A percentile compares a stretch with the other conserved stretches of the same genome.
Conservation (phyloP, 2,797 vertebrate species). For the Epinephelus malabaricus region DNA sequence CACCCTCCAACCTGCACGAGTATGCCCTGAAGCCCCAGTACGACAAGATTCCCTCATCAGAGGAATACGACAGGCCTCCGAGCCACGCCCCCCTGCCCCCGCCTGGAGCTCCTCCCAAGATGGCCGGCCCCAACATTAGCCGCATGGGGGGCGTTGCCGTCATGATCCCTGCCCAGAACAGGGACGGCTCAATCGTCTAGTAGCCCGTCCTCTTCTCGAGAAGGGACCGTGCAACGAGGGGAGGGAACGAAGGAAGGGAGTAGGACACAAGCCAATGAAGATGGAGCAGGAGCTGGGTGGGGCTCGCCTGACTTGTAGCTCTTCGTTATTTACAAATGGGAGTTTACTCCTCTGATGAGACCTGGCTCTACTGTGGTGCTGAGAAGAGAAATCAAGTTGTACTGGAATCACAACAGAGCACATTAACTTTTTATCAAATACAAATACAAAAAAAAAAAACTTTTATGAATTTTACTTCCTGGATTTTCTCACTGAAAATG, state of each 20-base stretch:
- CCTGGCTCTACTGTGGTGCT: constrained; percentile 67
- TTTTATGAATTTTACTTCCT: constrained; percentile 68
- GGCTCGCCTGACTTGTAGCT: constrained; percentile 49
- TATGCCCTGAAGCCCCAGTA: constrained; percentile 92
- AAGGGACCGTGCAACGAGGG: constrained; percentile 19
- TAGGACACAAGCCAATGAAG: constrained; percentile 62
- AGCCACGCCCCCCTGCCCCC: constrained; percentile 86
- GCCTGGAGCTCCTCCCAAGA: constrained; percentile 86
- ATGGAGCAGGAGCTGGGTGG: constrained; percentile 40
- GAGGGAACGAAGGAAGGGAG: constrained; percentile 9
- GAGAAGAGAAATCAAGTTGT: constrained; percentile 46
- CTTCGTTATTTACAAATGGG: constrained; percentile 61
- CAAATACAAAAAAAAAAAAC: constrained; percentile 47
- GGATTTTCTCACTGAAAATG: constrained; percentile 69
- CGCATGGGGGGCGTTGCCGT: constrained; percentile 98
- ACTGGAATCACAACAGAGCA: constrained; percentile 69
- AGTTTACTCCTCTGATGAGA: constrained; percentile 53
- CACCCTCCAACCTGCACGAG: constrained; percentile 96
- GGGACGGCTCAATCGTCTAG: constrained; percentile 98
- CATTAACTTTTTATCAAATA: constrained; percentile 76
- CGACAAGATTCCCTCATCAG: constrained; percentile 92
- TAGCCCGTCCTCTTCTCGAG: constrained; percentile 75
- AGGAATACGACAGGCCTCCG: constrained; percentile 91
- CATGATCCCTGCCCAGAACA: constrained; percentile 98
- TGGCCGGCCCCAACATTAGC: constrained; percentile 95